Conservation (phyloP, 1,140 invertebrate genomes). For the Apis dorsata region DNA sequence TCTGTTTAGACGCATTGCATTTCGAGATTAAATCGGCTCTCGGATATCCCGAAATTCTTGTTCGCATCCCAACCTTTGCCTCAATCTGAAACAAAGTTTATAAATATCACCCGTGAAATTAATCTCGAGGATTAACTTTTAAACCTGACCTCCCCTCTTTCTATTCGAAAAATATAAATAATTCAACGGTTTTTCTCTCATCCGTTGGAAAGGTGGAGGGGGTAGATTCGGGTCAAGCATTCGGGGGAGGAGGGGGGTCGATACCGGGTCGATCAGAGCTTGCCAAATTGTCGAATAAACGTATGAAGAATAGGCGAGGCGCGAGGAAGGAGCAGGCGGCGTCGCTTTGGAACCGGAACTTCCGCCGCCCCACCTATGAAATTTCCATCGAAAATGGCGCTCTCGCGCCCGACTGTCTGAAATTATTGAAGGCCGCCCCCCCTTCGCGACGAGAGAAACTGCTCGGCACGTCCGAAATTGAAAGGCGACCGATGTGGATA, state of each 20-base stretch:
- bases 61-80: no score
- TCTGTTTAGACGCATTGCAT: no score
- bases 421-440: constrained; percentile 20
- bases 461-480: not conserved
- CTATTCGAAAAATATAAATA: constrained; percentile 77
- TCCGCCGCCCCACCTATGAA: constrained; percentile 9
- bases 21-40: no score
- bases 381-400: constrained; percentile 39
- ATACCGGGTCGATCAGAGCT: constrained; percentile 53
- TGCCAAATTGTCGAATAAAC: constrained; percentile 71
- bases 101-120: no score
- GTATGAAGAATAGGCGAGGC: constrained; percentile 47
- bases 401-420: constrained; percentile 5
- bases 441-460: not conserved
- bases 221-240: constrained; percentile 41
- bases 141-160: constrained; percentile 60
- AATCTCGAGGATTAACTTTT: no score
- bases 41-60: no score
- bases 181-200: constrained; percentile 76
- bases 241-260: not conserved
- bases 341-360: constrained; percentile 5
- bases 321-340: not conserved
- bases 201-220: constrained; percentile 38
- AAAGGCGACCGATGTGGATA: not conserved
- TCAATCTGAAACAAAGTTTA: no score